A percentile compares a stretch with the other conserved stretches of the same genome.
Evolutionary conservation across 1,140 invertebrate genomes (phyloP).

Genomic region (Cephus cinctus): DNA sequence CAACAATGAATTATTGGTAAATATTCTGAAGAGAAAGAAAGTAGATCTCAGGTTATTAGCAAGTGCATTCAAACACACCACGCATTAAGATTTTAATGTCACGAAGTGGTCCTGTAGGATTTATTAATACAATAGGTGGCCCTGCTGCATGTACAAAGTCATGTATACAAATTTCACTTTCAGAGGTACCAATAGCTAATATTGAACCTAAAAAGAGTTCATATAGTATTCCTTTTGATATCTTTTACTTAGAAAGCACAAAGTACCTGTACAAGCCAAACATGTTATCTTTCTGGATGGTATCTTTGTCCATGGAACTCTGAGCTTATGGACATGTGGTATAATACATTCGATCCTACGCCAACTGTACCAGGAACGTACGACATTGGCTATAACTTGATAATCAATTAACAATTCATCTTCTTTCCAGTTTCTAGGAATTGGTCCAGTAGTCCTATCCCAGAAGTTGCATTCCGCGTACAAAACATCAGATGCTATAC

Average conservation of each 20-base stretch:
- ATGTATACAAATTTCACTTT: slow-evolving; percentile 24
- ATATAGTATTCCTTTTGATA: neutral
- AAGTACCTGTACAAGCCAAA: slow-evolving; percentile 19
- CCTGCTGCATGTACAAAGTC: slow-evolving; percentile 8
- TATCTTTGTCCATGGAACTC: too few species aligned
- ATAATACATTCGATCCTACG: too few species aligned
- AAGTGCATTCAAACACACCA: slow-evolving; percentile 15
- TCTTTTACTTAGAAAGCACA: neutral
- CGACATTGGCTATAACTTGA: too few species aligned
- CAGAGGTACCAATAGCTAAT: slow-evolving; percentile 22
- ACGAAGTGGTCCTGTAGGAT: slow-evolving; percentile 15
- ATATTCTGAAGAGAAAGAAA: neutral
- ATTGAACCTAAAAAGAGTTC: slow-evolving; percentile 16
- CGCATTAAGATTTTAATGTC: slow-evolving; percentile 18
- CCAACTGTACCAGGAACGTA: too few species aligned
- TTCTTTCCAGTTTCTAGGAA: slow-evolving; percentile 7
- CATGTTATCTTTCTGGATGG: slow-evolving; percentile 21
- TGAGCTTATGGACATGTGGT: too few species aligned
- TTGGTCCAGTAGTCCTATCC: slow-evolving; percentile 16
- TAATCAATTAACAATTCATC: too few species aligned
- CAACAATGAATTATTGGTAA: neutral
- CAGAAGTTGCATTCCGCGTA: slow-evolving; percentile 20
- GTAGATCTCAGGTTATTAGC: too few species aligned
- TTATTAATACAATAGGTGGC: slow-evolving; percentile 7
- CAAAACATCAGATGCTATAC: slow-evolving; percentile 19